Evolutionary conservation across 2,797 vertebrate species (phyloP), one percentile per base, ranked within the genome.

Genomic region (Novumbra hubbsi): DNA sequence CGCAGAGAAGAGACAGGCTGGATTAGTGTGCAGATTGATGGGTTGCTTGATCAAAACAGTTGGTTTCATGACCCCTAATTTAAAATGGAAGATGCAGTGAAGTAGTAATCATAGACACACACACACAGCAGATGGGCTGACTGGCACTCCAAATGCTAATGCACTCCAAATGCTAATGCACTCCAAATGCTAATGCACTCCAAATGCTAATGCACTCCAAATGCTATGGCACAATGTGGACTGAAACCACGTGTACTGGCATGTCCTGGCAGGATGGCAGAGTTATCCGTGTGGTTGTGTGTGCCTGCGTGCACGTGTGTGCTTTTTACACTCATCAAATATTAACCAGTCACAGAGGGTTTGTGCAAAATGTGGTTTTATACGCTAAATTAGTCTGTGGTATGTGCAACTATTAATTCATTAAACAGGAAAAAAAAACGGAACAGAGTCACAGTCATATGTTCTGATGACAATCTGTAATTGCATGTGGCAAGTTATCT

Each of bases 301-400:
- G 16, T 30, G 27, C 16, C 9, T 45, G 6, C 41, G 65, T 75
- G 68, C 49, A 24, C 38, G 45, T 41, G 30, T 3, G 60, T 55
- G 70, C 85, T 85, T 76, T 65, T 73, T 79, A 78, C 72, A 67
- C 81, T 87, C 82, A 85, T 92, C 83, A 90, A 87, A 89, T 90
- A 89, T 90, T 90, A 86, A 90, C 84, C 73, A 86, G 80, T 15
- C 12, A 3, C 41, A 69, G 57, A 62, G 60, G 21, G 27, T 49
- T 70, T 27, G 63, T n/a, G 30, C 63, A 9, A 14, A 6, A 16
- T 27, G 24, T 65, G 52, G 17, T n/a, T 57, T 57, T 57, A 45
- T 45, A 45, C 41, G 9, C 41, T 45, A 12, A 3, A 57, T 8
- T 2, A 16, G n/a, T n/a, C 21, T 55, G n/a, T 57, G 27, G 71